Evolutionary conservation across 2,888 invertebrate genomes (phyloP).

Genomic region (Eueremaeus valkanovi): DNA sequence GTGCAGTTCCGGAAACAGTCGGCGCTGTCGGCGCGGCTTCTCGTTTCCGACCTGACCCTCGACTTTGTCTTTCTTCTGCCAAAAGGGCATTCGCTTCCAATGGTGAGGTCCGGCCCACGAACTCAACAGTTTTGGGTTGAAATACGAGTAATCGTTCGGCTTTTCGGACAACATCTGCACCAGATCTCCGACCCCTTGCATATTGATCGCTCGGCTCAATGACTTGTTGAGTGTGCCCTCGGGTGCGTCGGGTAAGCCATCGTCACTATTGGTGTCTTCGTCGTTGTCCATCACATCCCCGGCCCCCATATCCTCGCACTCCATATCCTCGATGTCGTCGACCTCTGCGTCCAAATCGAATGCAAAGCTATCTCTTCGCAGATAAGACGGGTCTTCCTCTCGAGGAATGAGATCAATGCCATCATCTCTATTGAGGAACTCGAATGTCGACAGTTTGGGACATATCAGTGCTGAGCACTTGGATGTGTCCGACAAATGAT

Average conservation of each 20-base stretch:
- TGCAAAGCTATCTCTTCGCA: slow-evolving; percentile 24
- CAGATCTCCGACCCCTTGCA: slow-evolving; percentile 23
- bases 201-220: slow-evolving; percentile 15
- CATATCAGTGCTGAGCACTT: slow-evolving; percentile 7
- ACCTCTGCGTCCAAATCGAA: slow-evolving; percentile 36
- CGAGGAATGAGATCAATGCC: slow-evolving; percentile 26
- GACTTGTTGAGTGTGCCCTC: not conserved
- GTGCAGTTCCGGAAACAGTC: not conserved
- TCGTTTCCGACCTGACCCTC: not conserved
- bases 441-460: slow-evolving; percentile 32
- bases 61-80: slow-evolving; percentile 13
- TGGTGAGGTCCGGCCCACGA: slow-evolving; percentile 77
- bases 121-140: slow-evolving; percentile 56
- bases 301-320: slow-evolving; percentile 10
- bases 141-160: slow-evolving; percentile 65
- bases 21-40: slow-evolving; percentile 16
- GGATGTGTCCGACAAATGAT: not conserved
- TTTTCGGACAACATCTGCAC: slow-evolving; percentile 33
- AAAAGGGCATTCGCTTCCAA: slow-evolving; percentile 64
- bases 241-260: not conserved
- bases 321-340: slow-evolving; percentile 35
- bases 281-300: not conserved
- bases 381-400: slow-evolving; percentile 23
- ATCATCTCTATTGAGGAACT: slow-evolving; percentile 33
- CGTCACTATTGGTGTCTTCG: not conserved